phyloP scores from a whole-genome alignment of 2,797 vertebrate species.

The Holocentrus rufus region DNA sequence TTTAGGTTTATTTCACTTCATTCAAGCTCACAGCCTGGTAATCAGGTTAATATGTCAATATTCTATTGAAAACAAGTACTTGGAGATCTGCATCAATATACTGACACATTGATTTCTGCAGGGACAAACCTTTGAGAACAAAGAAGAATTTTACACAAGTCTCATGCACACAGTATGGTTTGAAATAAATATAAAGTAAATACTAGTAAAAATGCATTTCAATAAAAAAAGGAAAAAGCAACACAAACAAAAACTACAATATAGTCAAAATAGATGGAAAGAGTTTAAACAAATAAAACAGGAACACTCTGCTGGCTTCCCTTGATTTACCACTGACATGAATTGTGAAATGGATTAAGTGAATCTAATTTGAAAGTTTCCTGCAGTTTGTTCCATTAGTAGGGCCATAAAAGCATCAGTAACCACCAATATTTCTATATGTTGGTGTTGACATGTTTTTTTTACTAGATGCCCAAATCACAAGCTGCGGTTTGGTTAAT shows the following conservation, averaged over 20 bases:
- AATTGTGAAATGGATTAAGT: neutral
- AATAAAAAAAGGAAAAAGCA: neutral
- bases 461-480: neutral
- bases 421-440: neutral
- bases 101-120: neutral
- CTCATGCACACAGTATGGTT: too few relatives aligned
- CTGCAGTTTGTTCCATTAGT: constrained; percentile 3
- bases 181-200: neutral
- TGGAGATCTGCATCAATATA: constrained; percentile 1
- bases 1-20: neutral
- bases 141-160: too few relatives aligned
- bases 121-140: neutral
- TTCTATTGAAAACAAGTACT: too few relatives aligned
- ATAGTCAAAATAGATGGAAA: constrained; percentile 1
- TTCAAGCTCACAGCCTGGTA: neutral
- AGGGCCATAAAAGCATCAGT: neutral
- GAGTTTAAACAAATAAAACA: neutral
- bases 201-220: neutral
- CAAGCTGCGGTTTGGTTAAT: neutral
- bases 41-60: neutral
- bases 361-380: constrained; percentile 7
- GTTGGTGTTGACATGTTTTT: neutral
- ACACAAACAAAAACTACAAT: neutral
- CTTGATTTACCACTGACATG: neutral
- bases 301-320: neutral